Base-by-base conservation (phyloP, 2,113 vertebrate species). In the Heptranchias perlo region DNA sequence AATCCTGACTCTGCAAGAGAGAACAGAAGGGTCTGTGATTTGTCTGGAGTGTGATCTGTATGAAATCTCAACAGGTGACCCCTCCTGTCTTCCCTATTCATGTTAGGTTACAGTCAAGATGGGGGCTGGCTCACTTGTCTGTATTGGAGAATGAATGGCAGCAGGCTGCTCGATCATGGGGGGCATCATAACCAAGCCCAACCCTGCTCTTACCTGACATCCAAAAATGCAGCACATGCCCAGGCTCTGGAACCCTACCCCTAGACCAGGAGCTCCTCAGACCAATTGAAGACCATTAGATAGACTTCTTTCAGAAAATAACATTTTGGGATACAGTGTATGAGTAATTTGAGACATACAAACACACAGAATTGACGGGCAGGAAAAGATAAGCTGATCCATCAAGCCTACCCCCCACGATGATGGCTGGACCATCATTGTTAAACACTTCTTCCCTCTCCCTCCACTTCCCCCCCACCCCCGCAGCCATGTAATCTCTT, bases 1-100 rank as follows among this genome's bases (percentile, higher is more conserved):
- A 99, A 96, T 99, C 98, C 95, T 99, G 98, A 97, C 99, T 99
- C 99, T 99, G 97, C 0, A 69, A 96, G 69, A 76, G 47, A 28
- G 96, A 96, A 96, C 18, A 92, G 96, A 21, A 96, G 58, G 0
- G 1, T 64, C 4, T 62, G 21, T 39, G 58, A 93, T 4, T 44
- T 64, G 35, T 0, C 35, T 8, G 89, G 44, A 0, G 49, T 35
- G 35, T 61, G 58, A 61, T 61, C 52, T 18, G 35, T 91, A 61
- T 13, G 21, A 28, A n/a, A 93, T 39, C 35, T 62, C 1, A 62
- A 93, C 31, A 8, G 2, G 58, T 39, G 14, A 93, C 58, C 58
- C 1, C 89, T 39, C 58, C 58, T 18, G 7, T 39, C 89, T 62
- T 39, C n/a, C 39, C 35, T 10, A n/a, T 16, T 25, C 18, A 93